Base-by-base conservation (phyloP, 2,797 vertebrate genomes). In the Myotis daubentonii region DNA sequence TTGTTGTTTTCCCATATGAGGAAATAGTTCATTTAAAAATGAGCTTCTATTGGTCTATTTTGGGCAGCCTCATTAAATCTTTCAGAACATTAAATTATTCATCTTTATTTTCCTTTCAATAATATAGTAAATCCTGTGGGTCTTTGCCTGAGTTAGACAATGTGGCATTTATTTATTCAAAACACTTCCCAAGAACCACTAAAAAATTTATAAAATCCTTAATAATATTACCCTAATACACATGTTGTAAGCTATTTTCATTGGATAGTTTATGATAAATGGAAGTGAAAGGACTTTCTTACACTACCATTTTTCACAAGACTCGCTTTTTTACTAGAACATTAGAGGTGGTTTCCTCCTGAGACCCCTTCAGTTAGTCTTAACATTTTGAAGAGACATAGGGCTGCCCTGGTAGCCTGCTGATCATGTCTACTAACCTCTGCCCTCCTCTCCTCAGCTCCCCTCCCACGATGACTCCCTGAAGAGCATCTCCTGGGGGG, bases 21-120 rank as follows among this genome's bases (percentile, higher is more conserved):
- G n/a, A 93, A 95, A 83, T 23, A 38, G n/a, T 90, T 86, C 33
- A 94, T 92, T 95, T 93, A 89, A 93, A 90, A 51, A 93, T 47
- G 13, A 95, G 68, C 13, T 68, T 76, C 55, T 89, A 33, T 49
- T 94, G 41, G 10, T 70, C 1, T 51, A 51, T 65, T 79, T 94
- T 68, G 28, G 25, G 30, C 44, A 80, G 12, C 5, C 41, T 93
- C 70, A 85, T 87, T 94, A 86, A 95, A 66, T 83, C 65, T 81
- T 95, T 86, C 62, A 83, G 36, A 93, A 88, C 23, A 51, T 47
- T 91, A 83, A 81, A n/a, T 88, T 17, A 13, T 83, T 33, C 23
- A 51, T 51, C 57, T 94, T 89, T 86, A 85, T 84, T 95, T 92
- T 91, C 19, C 70, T 94, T 83, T 88, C 44, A 71, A 74, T 76